Base-by-base conservation (phyloP, 2,888 invertebrate species). In the Schizaphis graminum region DNA sequence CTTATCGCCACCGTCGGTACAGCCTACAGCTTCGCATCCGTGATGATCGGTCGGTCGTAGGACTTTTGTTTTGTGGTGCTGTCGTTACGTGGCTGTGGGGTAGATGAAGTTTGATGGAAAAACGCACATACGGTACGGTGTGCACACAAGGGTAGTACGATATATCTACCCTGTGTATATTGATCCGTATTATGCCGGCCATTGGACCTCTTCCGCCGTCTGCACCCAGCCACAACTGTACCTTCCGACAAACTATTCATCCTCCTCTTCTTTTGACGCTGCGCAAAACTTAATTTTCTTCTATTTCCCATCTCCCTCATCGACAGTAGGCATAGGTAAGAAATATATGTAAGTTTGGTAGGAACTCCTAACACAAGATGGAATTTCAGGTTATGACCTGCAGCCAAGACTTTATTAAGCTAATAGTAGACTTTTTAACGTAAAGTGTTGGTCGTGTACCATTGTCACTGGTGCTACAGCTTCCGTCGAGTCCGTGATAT, bases 151-250 rank as follows among this genome's bases (percentile, higher is more conserved):
- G 49, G 67, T 21, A 35, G 67, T 11, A n/a, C 24, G 85, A 67
- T 47, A 88, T 56, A 93, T 67, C 84, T 84, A 57, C 84, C 84
- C 89, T 84, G 47, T 89, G 89, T 89, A 93, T 93, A 93, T 93
- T 93, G 93, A 93, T 93, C 93, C 93, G 93, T 53, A 89, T 89
- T 89, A 89, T 93, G 57, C 57, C 35, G 89, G 57, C 89, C 89
- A 84, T 44, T 26, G 91, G 91, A 92, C 91, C 86, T 44, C 35
- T 86, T 10, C 91, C 35, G 26, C 57, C 3, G 26, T 16, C n/a
- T 21, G 44, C 47, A 41, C 44, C 47, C 90, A 24, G 5, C 0
- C 44, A 0, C 28, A 8, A 8, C 35, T 8, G 21, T 77, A 16
- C 24, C 57, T n/a, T 28, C 44, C 89, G 10, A 7, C 11, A 61